Base-by-base conservation (phyloP, 2,797 vertebrate genomes). In the Molossus molossus region DNA sequence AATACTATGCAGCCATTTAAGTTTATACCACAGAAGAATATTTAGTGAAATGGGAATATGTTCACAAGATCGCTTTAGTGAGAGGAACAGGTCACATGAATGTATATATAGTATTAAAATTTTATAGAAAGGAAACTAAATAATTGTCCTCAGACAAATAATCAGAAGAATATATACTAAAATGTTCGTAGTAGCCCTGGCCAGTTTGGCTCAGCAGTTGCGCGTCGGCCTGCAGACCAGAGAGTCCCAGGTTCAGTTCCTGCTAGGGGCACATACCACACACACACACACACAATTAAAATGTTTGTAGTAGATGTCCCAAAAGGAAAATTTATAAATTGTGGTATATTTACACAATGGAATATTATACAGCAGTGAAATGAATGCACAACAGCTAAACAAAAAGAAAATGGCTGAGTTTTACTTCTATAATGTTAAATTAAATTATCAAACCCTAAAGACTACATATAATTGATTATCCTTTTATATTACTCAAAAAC, bases 391-490 rank as follows among this genome's bases (percentile, higher is more conserved):
- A 62, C 20, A 69, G 18, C 37, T 94, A 83, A 80, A 80, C 18
- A 75, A 62, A 33, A 81, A 64, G 48, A 50, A 93, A 58, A 53
- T 65, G 33, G 12, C 53, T 69, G 65, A 5, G 86, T 75, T 93
- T 95, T 86, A 95, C 11, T 83, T 94, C 48, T 91, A 48, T 69
- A 80, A 88, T 50, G 40, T 77, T 64, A 72, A 82, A 45, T 87
- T 94, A 93, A 94, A 62, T 58, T 58, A 45, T 37, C 29, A 87
- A 87, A 60, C 76, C 60, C 27, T 27, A 18, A 94, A 75, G 55
- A 76, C 27, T 58, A 37, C 45, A 48, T 80, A 65, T 87, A 76
- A 76, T 37, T 60, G 14, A 4, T 50, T 84, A 81, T 89, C 21
- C 10, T 87, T 91, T 65, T 80, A 53, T 85, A 67, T 83, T 92